phyloP scores from a whole-genome alignment of 2,797 vertebrate genomes.

The Gobionotothen gibberifrons region DNA sequence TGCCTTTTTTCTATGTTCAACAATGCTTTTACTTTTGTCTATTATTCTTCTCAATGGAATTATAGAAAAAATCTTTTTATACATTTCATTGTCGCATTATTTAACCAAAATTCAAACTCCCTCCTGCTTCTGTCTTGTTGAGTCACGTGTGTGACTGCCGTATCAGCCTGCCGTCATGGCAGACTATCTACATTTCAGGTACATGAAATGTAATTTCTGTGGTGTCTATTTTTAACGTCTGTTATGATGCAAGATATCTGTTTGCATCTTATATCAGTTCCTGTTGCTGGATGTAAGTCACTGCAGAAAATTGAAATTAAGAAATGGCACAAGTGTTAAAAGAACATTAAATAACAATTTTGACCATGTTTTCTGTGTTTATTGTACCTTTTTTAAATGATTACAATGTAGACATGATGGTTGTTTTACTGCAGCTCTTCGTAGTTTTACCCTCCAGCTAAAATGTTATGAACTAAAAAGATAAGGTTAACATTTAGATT shows the following conservation, averaged over 20 bases:
- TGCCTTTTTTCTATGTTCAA: slow-evolving; percentile 56
- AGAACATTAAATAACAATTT: slow-evolving; percentile 74
- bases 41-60: slow-evolving; percentile 33
- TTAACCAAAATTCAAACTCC: slow-evolving; percentile 45
- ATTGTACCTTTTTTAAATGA: background rate
- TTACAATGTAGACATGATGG: background rate
- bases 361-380: slow-evolving; percentile 47
- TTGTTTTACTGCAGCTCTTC: background rate
- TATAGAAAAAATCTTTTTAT: slow-evolving; percentile 41
- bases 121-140: slow-evolving; percentile 54
- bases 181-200: slow-evolving; percentile 40
- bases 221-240: slow-evolving; percentile 41
- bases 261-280: slow-evolving; percentile 56
- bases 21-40: slow-evolving; percentile 6
- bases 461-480: background rate
- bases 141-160: slow-evolving; percentile 35
- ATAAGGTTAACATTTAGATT: too few relatives aligned
- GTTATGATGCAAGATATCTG: slow-evolving; percentile 43
- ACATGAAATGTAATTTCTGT: slow-evolving; percentile 42
- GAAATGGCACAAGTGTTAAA: slow-evolving; percentile 75
- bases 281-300: slow-evolving; percentile 72
- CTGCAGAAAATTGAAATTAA: slow-evolving; percentile 62
- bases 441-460: too few relatives aligned
- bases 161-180: slow-evolving; percentile 23
- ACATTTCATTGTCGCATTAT: slow-evolving; percentile 43